Evolutionary conservation across 2,113 vertebrate species (phyloP), one percentile per base, ranked within the genome.

Genomic region (Tauraco erythrolophus): DNA sequence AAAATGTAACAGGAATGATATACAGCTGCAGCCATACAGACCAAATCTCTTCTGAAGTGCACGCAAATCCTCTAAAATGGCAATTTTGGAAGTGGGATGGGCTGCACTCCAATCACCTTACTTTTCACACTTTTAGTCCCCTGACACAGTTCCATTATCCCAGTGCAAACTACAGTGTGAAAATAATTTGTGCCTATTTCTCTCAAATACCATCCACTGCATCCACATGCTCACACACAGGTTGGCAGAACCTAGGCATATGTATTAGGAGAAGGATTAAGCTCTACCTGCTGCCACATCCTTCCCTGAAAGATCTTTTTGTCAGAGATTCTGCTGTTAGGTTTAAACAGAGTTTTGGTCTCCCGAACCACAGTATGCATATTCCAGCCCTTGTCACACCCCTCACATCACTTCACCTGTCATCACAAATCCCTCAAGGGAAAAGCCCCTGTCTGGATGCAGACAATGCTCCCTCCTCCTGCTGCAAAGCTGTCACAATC

Each of bases 321-420:
- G 8, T 37, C 46, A 82, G 48, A 85, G 43, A 61, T 39, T 39
- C 14, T 79, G 12, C 18, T 68, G 7, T 35, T 39, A 37, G 5
- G 13, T 74, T 75, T 39, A 71, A 31, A 14, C 48, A 51, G 53
- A 48, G 18, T 39, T 85, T 37, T 69, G 31, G 16, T 50, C 46
- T 89, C 35, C 46, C 45, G 21, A 60, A 54, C 21, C 37, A 45
- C n/a, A 43, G 22, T 14, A 65, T 6, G 21, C 24, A 51, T 23
- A 39, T 56, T 70, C 22, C 57, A 82, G 45, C 13, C 27, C 18
- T 21, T 0, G 2, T 10, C 4, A 0, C 8, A 57, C 27, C 35
- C 17, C 37, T 69, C 4, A 1, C 1, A 1, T 33, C 8, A 7
- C 35, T 81, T 69, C 82, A 16, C 25, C 65, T 89, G 22, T 48